Percentiles rank a stretch among this genome's conserved stretches.
phyloP scores from a whole-genome alignment of 2,888 invertebrate genomes.

The Digitonthophagus gazella region DNA sequence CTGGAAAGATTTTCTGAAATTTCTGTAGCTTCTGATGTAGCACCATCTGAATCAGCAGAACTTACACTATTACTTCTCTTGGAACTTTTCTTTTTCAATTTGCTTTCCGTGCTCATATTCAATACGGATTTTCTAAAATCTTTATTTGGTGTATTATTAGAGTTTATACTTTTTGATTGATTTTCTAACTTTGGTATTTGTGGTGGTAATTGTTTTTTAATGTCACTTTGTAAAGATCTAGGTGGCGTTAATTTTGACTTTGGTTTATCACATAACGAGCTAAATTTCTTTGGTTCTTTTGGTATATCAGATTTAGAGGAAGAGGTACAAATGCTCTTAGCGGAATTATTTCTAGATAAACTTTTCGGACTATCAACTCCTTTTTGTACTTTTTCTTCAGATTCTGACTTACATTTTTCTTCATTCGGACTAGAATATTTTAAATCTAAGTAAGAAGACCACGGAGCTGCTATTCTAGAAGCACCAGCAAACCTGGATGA shows the following conservation, averaged over 20 bases:
- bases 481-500: slow-evolving; percentile 65
- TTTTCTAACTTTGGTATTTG: slow-evolving; percentile 53
- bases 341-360: slow-evolving; percentile 50
- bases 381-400: slow-evolving; percentile 28
- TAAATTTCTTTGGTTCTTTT: slow-evolving; percentile 34
- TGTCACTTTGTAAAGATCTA: slow-evolving; percentile 37
- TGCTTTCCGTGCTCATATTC: slow-evolving; percentile 60
- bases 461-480: slow-evolving; percentile 56
- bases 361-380: slow-evolving; percentile 44
- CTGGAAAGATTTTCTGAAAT: slow-evolving; percentile 45
- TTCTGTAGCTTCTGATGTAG: slow-evolving; percentile 49
- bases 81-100: slow-evolving; percentile 46
- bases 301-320: slow-evolving; percentile 33
- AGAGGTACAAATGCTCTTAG: slow-evolving; percentile 50
- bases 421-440: slow-evolving; percentile 50
- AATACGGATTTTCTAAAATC: slow-evolving; percentile 72
- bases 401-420: slow-evolving; percentile 37
- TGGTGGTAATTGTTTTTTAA: slow-evolving; percentile 46
- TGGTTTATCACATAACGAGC: slow-evolving; percentile 30
- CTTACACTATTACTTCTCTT: slow-evolving; percentile 53
- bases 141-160: slow-evolving; percentile 60
- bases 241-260: slow-evolving; percentile 37
- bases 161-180: slow-evolving; percentile 44
- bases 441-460: slow-evolving; percentile 62
- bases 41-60: slow-evolving; percentile 49